These are phyloP conservation scores for Heliconius aoede DNA, from an alignment of 2,888 invertebrate species.

Conservation along the genomic window DNA sequence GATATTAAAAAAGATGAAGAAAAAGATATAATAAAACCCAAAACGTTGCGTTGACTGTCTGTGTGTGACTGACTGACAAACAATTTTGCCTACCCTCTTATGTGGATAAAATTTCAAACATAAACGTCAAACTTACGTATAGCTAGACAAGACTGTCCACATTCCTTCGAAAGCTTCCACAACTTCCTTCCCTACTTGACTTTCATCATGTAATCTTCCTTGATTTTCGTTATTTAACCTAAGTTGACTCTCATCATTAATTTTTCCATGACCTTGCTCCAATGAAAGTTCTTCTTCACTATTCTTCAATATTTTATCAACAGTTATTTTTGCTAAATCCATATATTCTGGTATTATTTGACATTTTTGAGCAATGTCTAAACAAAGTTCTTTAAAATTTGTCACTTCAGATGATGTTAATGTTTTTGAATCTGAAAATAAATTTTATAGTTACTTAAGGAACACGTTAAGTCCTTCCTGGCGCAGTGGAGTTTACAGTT, in stretches of 20 bases:
- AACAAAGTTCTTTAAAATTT: slow-evolving; percentile 71
- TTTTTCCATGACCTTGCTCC: slow-evolving; percentile 37
- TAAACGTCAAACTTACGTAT: slow-evolving; percentile 59
- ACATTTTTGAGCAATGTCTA: slow-evolving; percentile 72
- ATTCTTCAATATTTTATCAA: slow-evolving; percentile 58
- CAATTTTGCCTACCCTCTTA: too few relatives aligned
- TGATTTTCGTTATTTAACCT: slow-evolving; percentile 32
- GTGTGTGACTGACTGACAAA: too few relatives aligned
- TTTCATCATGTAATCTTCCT: not conserved
- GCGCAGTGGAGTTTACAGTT: too few relatives aligned
- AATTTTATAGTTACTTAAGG: not conserved
- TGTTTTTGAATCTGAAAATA: slow-evolving; percentile 59
- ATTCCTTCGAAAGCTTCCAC: slow-evolving; percentile 72
- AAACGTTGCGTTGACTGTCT: too few relatives aligned
- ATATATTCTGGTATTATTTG: slow-evolving; percentile 79
- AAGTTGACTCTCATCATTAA: slow-evolving; percentile 27
- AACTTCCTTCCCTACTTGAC: slow-evolving; percentile 47
- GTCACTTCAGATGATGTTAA: slow-evolving; percentile 66
- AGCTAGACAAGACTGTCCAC: slow-evolving; percentile 75
- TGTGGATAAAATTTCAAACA: too few relatives aligned
- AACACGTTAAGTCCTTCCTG: too few relatives aligned
- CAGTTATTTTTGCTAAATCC: slow-evolving; percentile 71
- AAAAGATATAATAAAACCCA: too few relatives aligned
- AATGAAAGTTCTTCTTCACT: slow-evolving; percentile 39
- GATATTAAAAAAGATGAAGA: too few relatives aligned